These are phyloP conservation scores for Eudasyphora cyanicolor DNA, from an alignment of 2,888 invertebrate genomes.

Conservation along the genomic window DNA sequence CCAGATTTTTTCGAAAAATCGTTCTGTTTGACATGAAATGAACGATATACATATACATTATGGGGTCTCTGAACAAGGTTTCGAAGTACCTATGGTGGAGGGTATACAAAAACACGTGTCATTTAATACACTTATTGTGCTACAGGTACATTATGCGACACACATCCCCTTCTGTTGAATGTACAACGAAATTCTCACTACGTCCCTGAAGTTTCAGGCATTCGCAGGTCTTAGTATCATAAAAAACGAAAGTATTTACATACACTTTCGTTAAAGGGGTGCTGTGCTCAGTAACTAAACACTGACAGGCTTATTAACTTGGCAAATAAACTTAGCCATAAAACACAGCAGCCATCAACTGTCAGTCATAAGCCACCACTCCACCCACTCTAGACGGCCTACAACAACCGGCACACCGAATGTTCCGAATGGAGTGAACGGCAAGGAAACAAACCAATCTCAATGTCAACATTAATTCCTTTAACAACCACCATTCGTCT, in stretches of 20 bases:
- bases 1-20: too few relatives aligned
- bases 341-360: conserved; percentile 28
- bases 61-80: too few relatives aligned
- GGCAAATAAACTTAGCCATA: neutral
- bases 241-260: conserved; percentile 22
- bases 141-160: neutral
- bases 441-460: conserved; percentile 21
- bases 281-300: neutral
- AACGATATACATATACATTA: too few relatives aligned
- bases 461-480: conserved; percentile 58
- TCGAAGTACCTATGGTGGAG: too few relatives aligned
- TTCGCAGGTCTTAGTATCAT: neutral
- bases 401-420: neutral
- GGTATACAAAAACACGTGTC: too few relatives aligned
- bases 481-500: conserved; percentile 53
- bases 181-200: neutral
- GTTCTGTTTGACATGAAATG: too few relatives aligned
- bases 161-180: neutral
- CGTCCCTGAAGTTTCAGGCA: neutral
- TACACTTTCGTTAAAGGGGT: conserved; percentile 23
- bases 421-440: neutral
- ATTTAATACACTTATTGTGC: too few relatives aligned
- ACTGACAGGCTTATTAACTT: conserved; percentile 29
- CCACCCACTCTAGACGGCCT: neutral
- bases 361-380: neutral